Conservation (phyloP, 1,140 invertebrate species). For the Drosophila ohnishii region DNA sequence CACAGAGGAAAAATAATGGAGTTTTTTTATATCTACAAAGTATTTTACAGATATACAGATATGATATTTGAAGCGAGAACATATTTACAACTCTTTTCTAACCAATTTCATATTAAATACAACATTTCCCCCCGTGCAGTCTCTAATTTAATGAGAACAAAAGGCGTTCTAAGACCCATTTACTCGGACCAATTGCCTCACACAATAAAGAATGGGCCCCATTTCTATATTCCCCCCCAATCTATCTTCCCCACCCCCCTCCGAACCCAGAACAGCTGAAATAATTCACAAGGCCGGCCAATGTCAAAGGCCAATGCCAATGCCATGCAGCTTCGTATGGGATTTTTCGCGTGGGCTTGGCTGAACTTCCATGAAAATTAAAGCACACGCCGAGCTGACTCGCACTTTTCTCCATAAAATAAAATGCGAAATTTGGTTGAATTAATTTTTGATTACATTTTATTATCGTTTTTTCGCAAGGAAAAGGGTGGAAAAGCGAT, state of each 20-base stretch:
- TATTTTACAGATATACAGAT: too few relatives aligned
- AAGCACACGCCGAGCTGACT: slow-evolving; percentile 19
- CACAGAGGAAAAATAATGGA: not conserved
- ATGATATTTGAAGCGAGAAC: too few relatives aligned
- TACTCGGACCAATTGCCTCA: slow-evolving; percentile 17
- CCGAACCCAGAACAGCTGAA: slow-evolving; percentile 21
- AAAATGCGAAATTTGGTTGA: slow-evolving; percentile 44
- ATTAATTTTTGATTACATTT: slow-evolving; percentile 62
- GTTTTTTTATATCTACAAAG: not conserved
- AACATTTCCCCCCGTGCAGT: not conserved
- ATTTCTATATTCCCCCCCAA: slow-evolving; percentile 5
- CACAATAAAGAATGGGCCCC: slow-evolving; percentile 12
- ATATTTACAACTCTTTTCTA: not conserved
- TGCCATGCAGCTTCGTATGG: slow-evolving; percentile 6
- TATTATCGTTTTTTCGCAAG: slow-evolving; percentile 38
- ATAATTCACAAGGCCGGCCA: slow-evolving; percentile 31
- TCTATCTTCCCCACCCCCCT: not conserved
- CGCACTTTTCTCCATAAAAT: slow-evolving; percentile 37
- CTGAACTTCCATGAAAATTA: slow-evolving; percentile 42
- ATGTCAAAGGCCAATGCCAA: slow-evolving; percentile 10
- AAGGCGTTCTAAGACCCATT: slow-evolving; percentile 1
- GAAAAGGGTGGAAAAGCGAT: slow-evolving; percentile 16
- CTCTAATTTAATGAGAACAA: slow-evolving; percentile 16
- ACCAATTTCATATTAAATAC: not conserved
- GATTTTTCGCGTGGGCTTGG: slow-evolving; percentile 31